These are phyloP conservation scores for Hartigia nigra DNA, from an alignment of 2,888 invertebrate genomes.

Conservation along the genomic window DNA sequence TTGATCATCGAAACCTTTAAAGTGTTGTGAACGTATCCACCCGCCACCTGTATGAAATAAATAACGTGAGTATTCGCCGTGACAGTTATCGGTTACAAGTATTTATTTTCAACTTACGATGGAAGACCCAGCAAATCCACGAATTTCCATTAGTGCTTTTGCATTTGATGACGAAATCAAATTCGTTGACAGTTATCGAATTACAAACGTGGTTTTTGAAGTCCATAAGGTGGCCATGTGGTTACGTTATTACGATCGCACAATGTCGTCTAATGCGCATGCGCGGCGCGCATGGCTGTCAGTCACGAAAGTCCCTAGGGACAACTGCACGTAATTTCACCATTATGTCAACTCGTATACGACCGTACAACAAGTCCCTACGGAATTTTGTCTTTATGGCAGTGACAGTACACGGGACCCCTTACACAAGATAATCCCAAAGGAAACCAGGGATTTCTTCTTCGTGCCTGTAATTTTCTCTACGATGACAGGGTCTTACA, in stretches of 20 bases:
- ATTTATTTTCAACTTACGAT: not conserved
- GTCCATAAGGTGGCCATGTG: constrained; percentile 45
- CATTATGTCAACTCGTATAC: not conserved
- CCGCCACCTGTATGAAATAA: not conserved
- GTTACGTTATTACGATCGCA: constrained; percentile 34
- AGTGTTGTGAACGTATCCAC: not conserved
- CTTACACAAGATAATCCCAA: not conserved
- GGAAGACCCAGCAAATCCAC: not conserved
- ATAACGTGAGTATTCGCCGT: not conserved
- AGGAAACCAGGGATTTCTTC: not conserved
- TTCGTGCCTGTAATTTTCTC: not conserved
- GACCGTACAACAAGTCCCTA: not conserved
- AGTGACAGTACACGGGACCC: not conserved
- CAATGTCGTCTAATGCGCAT: constrained; percentile 29
- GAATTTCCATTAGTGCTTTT: not conserved
- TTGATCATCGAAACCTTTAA: not conserved
- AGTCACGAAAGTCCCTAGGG: not conserved
- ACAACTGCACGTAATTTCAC: not conserved
- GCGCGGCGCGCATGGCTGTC: not conserved
- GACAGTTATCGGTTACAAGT: not conserved
- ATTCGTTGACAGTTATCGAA: not conserved
- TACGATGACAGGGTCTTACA: not conserved
- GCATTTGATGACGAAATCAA: not conserved
- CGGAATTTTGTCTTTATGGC: not conserved
- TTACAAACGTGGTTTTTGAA: constrained; percentile 7